These are phyloP conservation scores for Petrolisthes cinctipes DNA, from an alignment of 2,888 invertebrate genomes.

Conservation along the genomic window DNA sequence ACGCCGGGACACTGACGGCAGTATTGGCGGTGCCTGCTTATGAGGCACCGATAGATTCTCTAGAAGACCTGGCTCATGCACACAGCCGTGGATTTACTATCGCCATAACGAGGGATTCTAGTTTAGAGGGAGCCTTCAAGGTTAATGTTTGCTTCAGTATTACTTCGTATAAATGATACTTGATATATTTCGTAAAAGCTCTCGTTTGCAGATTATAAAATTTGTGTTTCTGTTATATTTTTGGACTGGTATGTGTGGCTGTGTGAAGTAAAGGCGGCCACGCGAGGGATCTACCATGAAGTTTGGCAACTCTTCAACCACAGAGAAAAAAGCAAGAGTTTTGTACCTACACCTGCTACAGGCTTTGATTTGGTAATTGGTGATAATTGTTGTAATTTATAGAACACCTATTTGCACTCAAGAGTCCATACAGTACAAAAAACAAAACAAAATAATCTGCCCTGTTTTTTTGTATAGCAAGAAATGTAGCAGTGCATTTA, in stretches of 20 bases:
- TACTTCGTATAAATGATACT: too few species aligned
- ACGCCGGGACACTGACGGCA: slow-evolving; percentile 41
- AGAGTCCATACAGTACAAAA: too few species aligned
- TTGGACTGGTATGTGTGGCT: not conserved
- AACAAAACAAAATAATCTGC: too few species aligned
- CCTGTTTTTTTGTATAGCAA: too few species aligned
- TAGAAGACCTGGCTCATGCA: slow-evolving; percentile 24
- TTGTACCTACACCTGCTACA: slow-evolving; percentile 21
- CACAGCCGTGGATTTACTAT: slow-evolving; percentile 33
- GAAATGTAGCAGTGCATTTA: too few species aligned
- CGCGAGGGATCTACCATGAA: slow-evolving; percentile 38
- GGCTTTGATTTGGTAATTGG: slow-evolving; percentile 39
- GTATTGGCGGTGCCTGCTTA: slow-evolving; percentile 37
- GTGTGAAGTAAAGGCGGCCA: slow-evolving; percentile 12
- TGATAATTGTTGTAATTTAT: too few species aligned
- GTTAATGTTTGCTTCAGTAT: not conserved
- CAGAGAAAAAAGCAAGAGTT: slow-evolving; percentile 30
- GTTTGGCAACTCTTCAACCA: slow-evolving; percentile 51
- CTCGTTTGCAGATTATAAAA: too few species aligned
- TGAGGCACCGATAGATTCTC: slow-evolving; percentile 44
- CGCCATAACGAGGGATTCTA: slow-evolving; percentile 38
- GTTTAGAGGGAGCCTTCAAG: slow-evolving; percentile 38
- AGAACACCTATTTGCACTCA: too few species aligned
- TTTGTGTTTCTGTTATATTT: not conserved
- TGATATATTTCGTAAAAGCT: too few species aligned